Percentiles rank a stretch among this genome's conserved stretches.
Evolutionary conservation across 2,797 vertebrate genomes (phyloP).

Genomic region (Sarcophilus harrisii): DNA sequence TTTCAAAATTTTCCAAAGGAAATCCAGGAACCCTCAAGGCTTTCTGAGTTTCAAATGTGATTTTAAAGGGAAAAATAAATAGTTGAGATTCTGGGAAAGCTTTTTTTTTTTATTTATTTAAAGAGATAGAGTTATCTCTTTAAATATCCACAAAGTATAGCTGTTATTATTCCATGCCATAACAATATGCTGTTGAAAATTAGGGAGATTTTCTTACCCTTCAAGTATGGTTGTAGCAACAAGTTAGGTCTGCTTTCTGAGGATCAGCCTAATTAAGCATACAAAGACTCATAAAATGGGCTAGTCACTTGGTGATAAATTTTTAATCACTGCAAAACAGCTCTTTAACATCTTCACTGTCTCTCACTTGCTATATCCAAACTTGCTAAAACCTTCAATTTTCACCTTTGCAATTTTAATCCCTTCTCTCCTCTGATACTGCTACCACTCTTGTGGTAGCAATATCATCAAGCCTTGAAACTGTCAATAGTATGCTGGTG

Average conservation of each 20-base stretch:
- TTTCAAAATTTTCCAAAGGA: neutral
- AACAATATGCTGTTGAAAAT: neutral
- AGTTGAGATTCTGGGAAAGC: neutral
- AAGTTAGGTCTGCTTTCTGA: neutral
- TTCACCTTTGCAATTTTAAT: neutral
- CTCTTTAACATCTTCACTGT: neutral
- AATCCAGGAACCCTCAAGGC: neutral
- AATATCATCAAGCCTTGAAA: neutral
- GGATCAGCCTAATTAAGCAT: neutral
- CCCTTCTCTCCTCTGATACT: neutral
- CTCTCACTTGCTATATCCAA: neutral
- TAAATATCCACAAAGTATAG: neutral
- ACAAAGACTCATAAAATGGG: neutral
- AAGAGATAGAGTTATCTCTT: neutral
- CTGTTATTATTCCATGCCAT: neutral
- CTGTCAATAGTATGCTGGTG: neutral
- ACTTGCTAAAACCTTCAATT: neutral
- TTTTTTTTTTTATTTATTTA: neutral
- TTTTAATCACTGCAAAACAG: neutral
- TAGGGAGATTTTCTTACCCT: neutral
- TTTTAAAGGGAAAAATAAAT: neutral
- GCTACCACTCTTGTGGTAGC: neutral
- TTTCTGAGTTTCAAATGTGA: neutral
- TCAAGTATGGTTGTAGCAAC: neutral
- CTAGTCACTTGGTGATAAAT: neutral